These are phyloP conservation scores for Oryzias melastigma DNA, from an alignment of 2,113 vertebrate species.

Conservation along the genomic window DNA sequence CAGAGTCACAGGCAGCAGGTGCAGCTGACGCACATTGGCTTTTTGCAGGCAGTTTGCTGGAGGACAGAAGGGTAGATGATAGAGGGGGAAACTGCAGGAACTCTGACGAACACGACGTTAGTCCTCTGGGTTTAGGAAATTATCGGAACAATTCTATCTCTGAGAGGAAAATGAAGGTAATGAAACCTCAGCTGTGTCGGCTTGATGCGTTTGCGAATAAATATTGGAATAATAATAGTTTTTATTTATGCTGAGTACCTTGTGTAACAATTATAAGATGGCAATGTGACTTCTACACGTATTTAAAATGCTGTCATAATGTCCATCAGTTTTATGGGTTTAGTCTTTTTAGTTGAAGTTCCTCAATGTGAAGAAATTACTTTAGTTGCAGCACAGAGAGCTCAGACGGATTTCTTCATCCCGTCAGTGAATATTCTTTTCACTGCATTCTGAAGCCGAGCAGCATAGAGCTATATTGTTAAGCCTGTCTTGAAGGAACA, in stretches of 20 bases:
- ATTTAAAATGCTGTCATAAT: too few relatives aligned
- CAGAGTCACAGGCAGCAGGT: conserved; percentile 72
- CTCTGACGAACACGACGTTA: conserved; percentile 19
- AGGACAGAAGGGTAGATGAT: conserved; percentile 53
- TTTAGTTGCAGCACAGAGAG: too few relatives aligned
- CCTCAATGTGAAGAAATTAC: too few relatives aligned
- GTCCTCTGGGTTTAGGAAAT: conserved; percentile 19
- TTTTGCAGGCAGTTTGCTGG: conserved; percentile 56
- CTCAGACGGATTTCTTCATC: conserved; percentile 10
- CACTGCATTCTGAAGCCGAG: conserved; percentile 22
- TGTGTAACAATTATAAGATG: too few relatives aligned
- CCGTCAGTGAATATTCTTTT: conserved; percentile 24
- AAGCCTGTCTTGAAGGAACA: conserved; percentile 30
- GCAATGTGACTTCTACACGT: too few relatives aligned
- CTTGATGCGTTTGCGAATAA: too few relatives aligned
- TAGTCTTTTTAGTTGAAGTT: neutral
- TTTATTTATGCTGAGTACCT: too few relatives aligned
- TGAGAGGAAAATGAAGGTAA: conserved; percentile 29
- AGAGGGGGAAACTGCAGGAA: conserved; percentile 22
- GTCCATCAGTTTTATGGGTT: conserved; percentile 26
- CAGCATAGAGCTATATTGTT: conserved; percentile 39
- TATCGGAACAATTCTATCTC: conserved; percentile 6
- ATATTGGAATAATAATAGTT: too few relatives aligned
- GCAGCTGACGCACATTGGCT: conserved; percentile 71
- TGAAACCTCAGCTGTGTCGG: too few relatives aligned